Conservation (phyloP, 2,797 vertebrate genomes). For the Streptopelia turtur region DNA sequence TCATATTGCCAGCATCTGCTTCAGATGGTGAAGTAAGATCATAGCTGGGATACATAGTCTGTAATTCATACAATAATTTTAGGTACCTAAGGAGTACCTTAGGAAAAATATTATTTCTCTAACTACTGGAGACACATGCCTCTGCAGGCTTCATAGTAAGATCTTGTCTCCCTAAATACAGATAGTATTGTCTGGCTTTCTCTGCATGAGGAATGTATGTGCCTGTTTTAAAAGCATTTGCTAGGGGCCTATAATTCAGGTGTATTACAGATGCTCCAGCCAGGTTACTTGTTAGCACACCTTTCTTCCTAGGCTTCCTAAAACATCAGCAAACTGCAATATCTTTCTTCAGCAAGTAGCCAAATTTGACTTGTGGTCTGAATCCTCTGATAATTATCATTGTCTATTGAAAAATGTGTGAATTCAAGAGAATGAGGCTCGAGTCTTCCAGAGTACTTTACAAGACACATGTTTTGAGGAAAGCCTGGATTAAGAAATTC, state of each 20-base stretch:
- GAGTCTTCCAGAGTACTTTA: background rate
- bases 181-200: background rate
- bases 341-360: background rate
- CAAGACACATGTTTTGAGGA: background rate
- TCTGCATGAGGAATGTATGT: background rate
- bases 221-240: background rate
- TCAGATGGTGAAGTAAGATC: background rate
- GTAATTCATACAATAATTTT: background rate
- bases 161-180: background rate
- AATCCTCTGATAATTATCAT: background rate
- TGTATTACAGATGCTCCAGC: background rate
- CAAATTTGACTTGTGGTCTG: background rate
- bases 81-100: background rate
- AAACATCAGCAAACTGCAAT: background rate
- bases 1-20: background rate
- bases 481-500: background rate
- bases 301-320: background rate
- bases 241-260: background rate
- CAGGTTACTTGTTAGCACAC: background rate
- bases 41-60: rapidly evolving
- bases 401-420: background rate
- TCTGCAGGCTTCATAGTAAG: background rate
- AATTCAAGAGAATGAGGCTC: background rate
- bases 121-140: background rate
- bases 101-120: background rate